A percentile compares a stretch with the other conserved stretches of the same genome.
phyloP scores from a whole-genome alignment of 2,888 invertebrate species.

The Andrena bucephala region DNA sequence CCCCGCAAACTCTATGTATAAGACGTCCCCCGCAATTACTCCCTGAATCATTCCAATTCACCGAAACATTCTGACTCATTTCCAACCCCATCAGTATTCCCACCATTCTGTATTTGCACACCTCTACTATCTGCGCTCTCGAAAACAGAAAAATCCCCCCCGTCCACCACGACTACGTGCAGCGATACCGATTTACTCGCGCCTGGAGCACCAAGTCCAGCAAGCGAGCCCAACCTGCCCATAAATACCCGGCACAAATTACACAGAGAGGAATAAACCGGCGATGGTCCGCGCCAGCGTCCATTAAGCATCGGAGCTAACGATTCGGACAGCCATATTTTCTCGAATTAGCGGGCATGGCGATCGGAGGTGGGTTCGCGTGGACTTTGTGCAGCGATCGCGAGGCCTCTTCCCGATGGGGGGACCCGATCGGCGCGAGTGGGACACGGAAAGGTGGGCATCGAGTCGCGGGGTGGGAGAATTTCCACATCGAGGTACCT shows the following conservation, averaged over 20 bases:
- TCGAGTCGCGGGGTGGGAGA: slow-evolving; percentile 65
- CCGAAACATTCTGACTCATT: no score
- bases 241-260: neutral
- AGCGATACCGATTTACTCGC: no score
- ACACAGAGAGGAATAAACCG: neutral
- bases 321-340: slow-evolving; percentile 75
- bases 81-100: no score
- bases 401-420: slow-evolving; percentile 41
- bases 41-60: no score
- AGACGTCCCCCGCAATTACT: no score
- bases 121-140: no score
- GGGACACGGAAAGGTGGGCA: slow-evolving; percentile 51
- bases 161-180: no score
- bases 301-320: slow-evolving; percentile 38
- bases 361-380: slow-evolving; percentile 71
- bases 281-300: neutral
- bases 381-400: slow-evolving; percentile 52
- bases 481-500: slow-evolving; percentile 72
- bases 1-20: no score
- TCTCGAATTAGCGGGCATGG: slow-evolving; percentile 76
- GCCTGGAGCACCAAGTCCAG: no score
- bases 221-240: neutral
- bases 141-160: neutral
- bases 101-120: no score
- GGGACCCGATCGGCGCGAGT: slow-evolving; percentile 37